A percentile compares a stretch with the other conserved stretches of the same genome.
Evolutionary conservation across 2,888 invertebrate species (phyloP).

Genomic region (Arge pagana): DNA sequence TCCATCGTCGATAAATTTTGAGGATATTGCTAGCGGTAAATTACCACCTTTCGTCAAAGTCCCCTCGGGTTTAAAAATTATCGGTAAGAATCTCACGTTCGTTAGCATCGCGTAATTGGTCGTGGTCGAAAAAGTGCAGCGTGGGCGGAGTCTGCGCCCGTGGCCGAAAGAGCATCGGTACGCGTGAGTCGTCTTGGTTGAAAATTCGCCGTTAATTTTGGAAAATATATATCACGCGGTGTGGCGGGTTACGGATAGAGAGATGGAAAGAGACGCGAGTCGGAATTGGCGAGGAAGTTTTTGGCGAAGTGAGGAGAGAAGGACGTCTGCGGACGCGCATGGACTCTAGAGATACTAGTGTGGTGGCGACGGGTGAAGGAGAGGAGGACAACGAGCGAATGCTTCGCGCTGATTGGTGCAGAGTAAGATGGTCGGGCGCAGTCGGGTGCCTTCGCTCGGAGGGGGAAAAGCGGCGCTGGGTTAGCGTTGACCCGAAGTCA

Average conservation of each 20-base stretch:
- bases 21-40: background rate
- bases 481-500: conserved; percentile 31
- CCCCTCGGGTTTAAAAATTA: background rate
- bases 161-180: conserved; percentile 26
- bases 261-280: too few species aligned
- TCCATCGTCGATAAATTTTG: background rate
- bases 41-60: background rate
- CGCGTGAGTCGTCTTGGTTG: conserved; percentile 11
- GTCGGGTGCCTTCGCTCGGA: too few species aligned
- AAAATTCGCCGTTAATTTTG: background rate
- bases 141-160: conserved; percentile 40
- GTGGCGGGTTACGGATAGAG: too few species aligned
- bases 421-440: conserved; percentile 44
- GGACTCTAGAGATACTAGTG: conserved; percentile 20
- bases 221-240: too few species aligned
- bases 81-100: background rate
- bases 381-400: conserved; percentile 30
- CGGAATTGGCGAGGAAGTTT: too few species aligned
- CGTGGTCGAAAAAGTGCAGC: conserved; percentile 20
- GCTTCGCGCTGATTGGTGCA: conserved; percentile 42
- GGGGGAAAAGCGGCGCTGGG: too few species aligned
- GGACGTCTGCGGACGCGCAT: conserved; percentile 10
- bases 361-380: conserved; percentile 29
- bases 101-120: background rate
- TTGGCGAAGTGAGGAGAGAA: too few species aligned